These are phyloP conservation scores for Pelvicachromis taeniatus DNA, from an alignment of 2,113 vertebrate genomes.

Conservation along the genomic window DNA sequence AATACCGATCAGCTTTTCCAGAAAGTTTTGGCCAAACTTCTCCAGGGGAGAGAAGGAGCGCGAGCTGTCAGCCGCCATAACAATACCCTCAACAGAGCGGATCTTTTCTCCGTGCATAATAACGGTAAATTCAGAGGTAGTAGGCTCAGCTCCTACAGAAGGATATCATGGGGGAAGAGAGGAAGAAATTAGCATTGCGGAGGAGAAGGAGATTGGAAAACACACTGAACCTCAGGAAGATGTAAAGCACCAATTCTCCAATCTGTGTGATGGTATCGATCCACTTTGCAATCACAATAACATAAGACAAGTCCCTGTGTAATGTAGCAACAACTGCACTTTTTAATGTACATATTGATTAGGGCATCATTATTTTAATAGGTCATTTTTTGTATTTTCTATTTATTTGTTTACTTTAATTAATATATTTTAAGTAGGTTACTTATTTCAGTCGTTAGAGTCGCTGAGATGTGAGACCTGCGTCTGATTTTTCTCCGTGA, in stretches of 20 bases:
- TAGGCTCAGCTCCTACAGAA: slow-evolving; percentile 89
- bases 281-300: neutral
- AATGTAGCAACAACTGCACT: neutral
- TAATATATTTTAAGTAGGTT: too few relatives aligned
- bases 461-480: too few relatives aligned
- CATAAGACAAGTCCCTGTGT: neutral
- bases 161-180: neutral
- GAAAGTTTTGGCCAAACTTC: slow-evolving; percentile 97
- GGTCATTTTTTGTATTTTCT: too few relatives aligned
- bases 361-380: too few relatives aligned
- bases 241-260: neutral
- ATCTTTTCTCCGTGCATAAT: slow-evolving; percentile 96
- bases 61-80: slow-evolving; percentile 96
- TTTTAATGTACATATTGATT: neutral
- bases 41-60: slow-evolving; percentile 95
- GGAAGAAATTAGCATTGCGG: neutral
- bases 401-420: too few relatives aligned
- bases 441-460: too few relatives aligned
- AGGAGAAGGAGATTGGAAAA: neutral
- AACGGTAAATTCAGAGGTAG: slow-evolving; percentile 97
- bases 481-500: too few relatives aligned
- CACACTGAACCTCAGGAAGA: neutral
- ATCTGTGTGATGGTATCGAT: neutral
- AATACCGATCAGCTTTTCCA: slow-evolving; percentile 95
- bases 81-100: slow-evolving; percentile 94